Base-by-base conservation (phyloP, 1,140 invertebrate genomes). In the Drosophila busckii region DNA sequence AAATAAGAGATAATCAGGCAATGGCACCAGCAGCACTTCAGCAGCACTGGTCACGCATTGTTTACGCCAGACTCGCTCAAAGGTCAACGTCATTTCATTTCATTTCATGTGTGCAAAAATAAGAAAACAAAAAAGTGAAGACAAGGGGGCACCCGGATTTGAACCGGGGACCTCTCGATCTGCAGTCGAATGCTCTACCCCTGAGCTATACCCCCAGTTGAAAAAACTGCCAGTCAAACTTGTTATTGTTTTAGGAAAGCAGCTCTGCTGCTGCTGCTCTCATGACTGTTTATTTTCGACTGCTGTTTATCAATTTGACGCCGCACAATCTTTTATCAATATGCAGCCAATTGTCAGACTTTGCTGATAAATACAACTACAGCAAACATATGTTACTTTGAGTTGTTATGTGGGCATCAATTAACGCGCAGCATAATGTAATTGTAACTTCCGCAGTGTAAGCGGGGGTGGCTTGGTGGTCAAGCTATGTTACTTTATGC, bases 111-210 rank as follows among this genome's bases (percentile, higher is more conserved):
- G n/a, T 13, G 26, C 6, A 20, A 52, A 40, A 20, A 9, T 17
- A 41, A 19, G 15, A 35, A 58, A 41, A 31, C 8, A 2, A 22
- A 34, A 50, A 75, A 75, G 54, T 42, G 4, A 25, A 17, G 26
- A 38, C 2, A 5, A 95, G 94, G 94, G 94, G 93, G 92, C 93
- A 95, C 93, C 93, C 94, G 94, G 94, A 93, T 93, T 96, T 94
- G 94, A 95, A 95, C 94, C 93, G 91, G 93, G 93, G 94, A 95
- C 94, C 93, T 94, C 93, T 95, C 94, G 94, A 95, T 95, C 93
- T 94, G 93, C 93, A 95, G 93, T 94, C 93, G 93, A 94, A 94
- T 94, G 93, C 93, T 94, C 93, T 95, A 94, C 94, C 93, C 93
- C 93, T 94, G 93, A 94, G 94, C 94, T 94, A 94, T 94, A 93